Conservation (phyloP, 2,888 invertebrate species). For the Gandaritis pyraliata region DNA sequence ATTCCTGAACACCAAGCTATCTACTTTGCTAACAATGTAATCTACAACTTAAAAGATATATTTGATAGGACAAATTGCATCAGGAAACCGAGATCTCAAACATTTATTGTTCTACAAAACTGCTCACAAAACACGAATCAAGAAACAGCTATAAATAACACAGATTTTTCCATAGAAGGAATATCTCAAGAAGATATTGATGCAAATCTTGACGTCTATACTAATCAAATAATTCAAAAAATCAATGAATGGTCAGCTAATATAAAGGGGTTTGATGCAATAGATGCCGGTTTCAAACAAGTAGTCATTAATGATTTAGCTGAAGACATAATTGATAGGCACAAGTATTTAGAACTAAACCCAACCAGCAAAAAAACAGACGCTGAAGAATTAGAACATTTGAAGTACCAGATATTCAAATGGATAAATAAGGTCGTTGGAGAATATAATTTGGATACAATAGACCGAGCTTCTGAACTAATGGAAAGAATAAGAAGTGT, state of each 20-base stretch:
- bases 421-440: constrained; percentile 65
- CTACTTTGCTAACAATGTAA: constrained; percentile 46
- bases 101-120: constrained; percentile 52
- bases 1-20: constrained; percentile 49
- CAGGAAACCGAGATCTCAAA: constrained; percentile 39
- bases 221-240: constrained; percentile 50
- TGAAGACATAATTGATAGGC: constrained; percentile 65
- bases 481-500: constrained; percentile 58
- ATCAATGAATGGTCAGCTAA: constrained; percentile 64
- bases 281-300: constrained; percentile 48
- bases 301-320: constrained; percentile 60
- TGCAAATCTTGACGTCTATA: constrained; percentile 47
- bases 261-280: constrained; percentile 45
- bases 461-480: constrained; percentile 56
- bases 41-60: constrained; percentile 32
- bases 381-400: constrained; percentile 60
- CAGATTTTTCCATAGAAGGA: constrained; percentile 34
- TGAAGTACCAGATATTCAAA: constrained; percentile 72
- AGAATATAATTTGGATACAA: constrained; percentile 52
- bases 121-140: constrained; percentile 27
- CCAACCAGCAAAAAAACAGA: constrained; percentile 44
- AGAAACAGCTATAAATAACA: constrained; percentile 24
- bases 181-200: constrained; percentile 45
- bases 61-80: constrained; percentile 16
- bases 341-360: constrained; percentile 62